Evolutionary conservation across 2,113 vertebrate genomes (phyloP), one percentile per base, ranked within the genome.

Genomic region (Nipponia nippon): DNA sequence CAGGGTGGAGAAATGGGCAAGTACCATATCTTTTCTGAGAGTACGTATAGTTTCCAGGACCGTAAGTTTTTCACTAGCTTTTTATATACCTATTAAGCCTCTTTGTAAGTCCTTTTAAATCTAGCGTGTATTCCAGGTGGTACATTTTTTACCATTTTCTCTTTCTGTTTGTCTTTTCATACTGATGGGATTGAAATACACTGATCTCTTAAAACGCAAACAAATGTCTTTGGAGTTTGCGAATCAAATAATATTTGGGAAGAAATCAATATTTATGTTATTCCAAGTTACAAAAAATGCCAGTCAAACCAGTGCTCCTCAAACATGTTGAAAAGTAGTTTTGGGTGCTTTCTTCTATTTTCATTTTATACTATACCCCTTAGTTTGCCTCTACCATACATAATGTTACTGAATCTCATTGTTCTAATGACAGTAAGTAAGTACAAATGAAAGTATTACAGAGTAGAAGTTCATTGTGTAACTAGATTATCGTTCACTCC

Each of bases 191-290:
- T 21, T 83, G 75, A 81, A 92, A 70, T 34, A 16, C 1, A 2
- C 32, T 30, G 25, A n/a, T 80, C 49, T 90, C 49, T 86, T 83
- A 36, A 88, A 90, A 67, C 1, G 3, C 32, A 72, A 90, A 85
- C 55, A 58, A 58, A 78, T 36, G 15, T 47, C 78, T 93, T 82
- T 44, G 53, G 71, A 59, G 52, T 80, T 88, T 79, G 66, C 0
- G 3, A 93, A 90, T 61, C 75, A 69, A 88, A 80, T 56, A 69
- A 71, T 85, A 76, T 79, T 76, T 89, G 69, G 38, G 42, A 75
- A 82, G 52, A 76, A 93, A 72, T 79, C 65, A 47, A 40, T 87
- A 67, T 63, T 93, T 85, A 56, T 46, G 15, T 83, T 94, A 69
- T 49, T 59, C 3, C 22, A 32, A 42, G 73, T 71, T 79, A 76